phyloP scores from a whole-genome alignment of 2,797 vertebrate genomes.

The Chelmon rostratus region DNA sequence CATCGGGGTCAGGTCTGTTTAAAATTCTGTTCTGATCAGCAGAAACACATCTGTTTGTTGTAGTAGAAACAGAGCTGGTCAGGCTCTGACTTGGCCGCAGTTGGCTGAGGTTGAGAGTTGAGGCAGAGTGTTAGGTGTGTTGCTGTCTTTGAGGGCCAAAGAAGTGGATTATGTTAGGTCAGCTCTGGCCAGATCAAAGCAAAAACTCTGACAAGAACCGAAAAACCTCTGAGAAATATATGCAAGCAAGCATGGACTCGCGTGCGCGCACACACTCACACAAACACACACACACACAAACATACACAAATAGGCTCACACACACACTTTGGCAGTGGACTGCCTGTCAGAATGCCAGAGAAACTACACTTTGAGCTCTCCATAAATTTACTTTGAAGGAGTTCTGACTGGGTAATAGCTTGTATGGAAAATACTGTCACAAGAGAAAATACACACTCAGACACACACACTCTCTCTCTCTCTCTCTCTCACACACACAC shows the following conservation, averaged over 20 bases:
- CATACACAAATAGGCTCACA: neutral
- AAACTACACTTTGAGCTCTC: slow-evolving; percentile 72
- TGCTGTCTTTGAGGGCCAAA: slow-evolving; percentile 67
- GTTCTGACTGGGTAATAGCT: slow-evolving; percentile 68
- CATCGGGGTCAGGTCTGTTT: slow-evolving; percentile 41
- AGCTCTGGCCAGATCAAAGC: slow-evolving; percentile 80
- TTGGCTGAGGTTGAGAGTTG: slow-evolving; percentile 60
- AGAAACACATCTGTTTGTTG: slow-evolving; percentile 50
- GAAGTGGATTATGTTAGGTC: slow-evolving; percentile 75
- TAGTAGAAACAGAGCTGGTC: slow-evolving; percentile 31
- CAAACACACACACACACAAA: slow-evolving; percentile 10
- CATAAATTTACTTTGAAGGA: slow-evolving; percentile 76
- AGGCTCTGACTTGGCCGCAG: slow-evolving; percentile 31
- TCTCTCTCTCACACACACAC: slow-evolving; percentile 10
- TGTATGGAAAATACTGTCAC: slow-evolving; percentile 65
- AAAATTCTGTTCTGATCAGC: slow-evolving; percentile 54
- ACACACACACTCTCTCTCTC: slow-evolving; percentile 31
- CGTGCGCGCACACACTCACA: neutral
- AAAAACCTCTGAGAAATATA: slow-evolving; percentile 70
- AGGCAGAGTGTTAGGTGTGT: slow-evolving; percentile 62
- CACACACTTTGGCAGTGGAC: slow-evolving; percentile 56
- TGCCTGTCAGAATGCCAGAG: slow-evolving; percentile 70
- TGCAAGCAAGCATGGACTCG: slow-evolving; percentile 44
- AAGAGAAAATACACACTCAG: slow-evolving; percentile 50
- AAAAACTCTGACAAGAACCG: slow-evolving; percentile 71